These are phyloP conservation scores for Stomatorhinus ivindoensis DNA, from an alignment of 2,113 vertebrate species.

Conservation along the genomic window DNA sequence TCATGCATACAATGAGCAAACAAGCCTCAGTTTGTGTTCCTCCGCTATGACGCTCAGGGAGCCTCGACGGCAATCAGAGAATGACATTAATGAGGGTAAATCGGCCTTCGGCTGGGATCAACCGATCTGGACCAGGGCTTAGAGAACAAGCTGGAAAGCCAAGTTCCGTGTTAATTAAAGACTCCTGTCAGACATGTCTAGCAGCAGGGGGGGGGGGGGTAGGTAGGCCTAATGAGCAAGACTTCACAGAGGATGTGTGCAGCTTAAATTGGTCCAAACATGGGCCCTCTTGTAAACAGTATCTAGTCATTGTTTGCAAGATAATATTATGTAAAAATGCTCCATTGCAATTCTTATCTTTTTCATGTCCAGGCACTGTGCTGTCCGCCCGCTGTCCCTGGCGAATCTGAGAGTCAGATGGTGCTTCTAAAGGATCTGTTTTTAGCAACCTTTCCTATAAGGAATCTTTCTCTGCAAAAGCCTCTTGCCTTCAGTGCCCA, in stretches of 20 bases:
- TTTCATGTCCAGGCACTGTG: background rate
- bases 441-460: background rate
- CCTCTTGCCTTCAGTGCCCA: background rate
- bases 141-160: background rate
- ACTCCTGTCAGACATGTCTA: background rate
- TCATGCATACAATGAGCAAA: background rate
- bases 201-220: background rate
- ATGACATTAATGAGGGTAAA: background rate
- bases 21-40: background rate
- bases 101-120: background rate
- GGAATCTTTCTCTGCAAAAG: background rate
- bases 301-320: background rate
- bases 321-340: background rate
- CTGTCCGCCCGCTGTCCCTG: background rate
- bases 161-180: background rate
- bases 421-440: background rate
- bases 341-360: background rate
- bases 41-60: background rate
- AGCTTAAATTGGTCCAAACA: constrained; percentile 1
- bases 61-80: background rate
- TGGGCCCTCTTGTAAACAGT: background rate
- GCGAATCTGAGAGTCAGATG: background rate
- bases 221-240: background rate
- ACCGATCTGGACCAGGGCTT: background rate
- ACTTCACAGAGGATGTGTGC: background rate